Evolutionary conservation across 2,888 invertebrate genomes (phyloP).

Genomic region (Calameuta idolon): DNA sequence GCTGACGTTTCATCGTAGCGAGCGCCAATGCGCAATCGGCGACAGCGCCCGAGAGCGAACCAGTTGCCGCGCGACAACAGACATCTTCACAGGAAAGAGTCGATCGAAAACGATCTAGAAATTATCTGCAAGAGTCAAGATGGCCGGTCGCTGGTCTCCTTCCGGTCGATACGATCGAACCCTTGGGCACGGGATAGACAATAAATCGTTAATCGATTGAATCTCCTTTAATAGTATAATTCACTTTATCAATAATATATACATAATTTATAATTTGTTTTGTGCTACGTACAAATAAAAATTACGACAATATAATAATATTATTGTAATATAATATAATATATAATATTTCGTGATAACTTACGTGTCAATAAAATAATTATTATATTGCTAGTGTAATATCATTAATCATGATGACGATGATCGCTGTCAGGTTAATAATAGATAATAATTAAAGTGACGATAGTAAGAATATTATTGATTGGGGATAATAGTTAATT

Average conservation of each 20-base stretch:
- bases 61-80: too few species aligned
- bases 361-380: conserved; percentile 37
- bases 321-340: conserved; percentile 34
- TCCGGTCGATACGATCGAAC: too few species aligned
- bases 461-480: conserved; percentile 2
- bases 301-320: conserved; percentile 30
- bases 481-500: too few species aligned
- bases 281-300: conserved; percentile 26
- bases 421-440: conserved; percentile 11
- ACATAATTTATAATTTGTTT: conserved; percentile 23
- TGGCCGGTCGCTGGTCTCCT: too few species aligned
- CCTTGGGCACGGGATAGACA: too few species aligned
- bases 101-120: too few species aligned
- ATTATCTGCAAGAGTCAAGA: too few species aligned
- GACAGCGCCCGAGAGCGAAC: too few species aligned
- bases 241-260: conserved; percentile 39
- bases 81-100: too few species aligned
- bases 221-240: conserved; percentile 42
- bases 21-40: too few species aligned
- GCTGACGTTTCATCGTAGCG: too few species aligned
- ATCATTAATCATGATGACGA: conserved; percentile 2
- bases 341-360: conserved; percentile 44
- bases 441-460: neutral
- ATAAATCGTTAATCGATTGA: neutral
- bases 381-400: conserved; percentile 35